Evolutionary conservation across 2,113 vertebrate genomes (phyloP).

Genomic region (Nothoprocta perdicaria): DNA sequence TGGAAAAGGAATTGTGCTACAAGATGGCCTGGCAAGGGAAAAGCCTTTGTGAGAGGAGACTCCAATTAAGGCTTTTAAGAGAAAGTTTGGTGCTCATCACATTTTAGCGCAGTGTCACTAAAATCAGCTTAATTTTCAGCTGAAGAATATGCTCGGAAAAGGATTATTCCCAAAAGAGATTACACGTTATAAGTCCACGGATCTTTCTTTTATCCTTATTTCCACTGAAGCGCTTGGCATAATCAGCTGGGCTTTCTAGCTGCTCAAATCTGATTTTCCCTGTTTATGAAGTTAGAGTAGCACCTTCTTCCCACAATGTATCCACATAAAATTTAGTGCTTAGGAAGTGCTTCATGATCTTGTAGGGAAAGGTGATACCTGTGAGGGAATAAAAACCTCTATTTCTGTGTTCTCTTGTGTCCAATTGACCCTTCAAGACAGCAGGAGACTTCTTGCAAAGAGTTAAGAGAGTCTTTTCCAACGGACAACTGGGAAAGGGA

Average conservation of each 20-base stretch:
- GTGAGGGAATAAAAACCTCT: background rate
- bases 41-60: background rate
- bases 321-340: background rate
- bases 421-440: background rate
- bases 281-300: background rate
- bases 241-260: background rate
- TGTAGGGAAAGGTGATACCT: background rate
- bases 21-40: background rate
- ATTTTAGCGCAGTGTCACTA: background rate
- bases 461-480: background rate
- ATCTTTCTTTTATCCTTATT: background rate
- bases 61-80: background rate
- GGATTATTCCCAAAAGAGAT: background rate
- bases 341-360: background rate
- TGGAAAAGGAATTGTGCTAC: background rate
- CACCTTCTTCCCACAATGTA: background rate
- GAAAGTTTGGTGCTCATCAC: background rate
- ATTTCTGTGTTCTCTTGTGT: background rate
- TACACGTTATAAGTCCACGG: background rate
- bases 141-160: background rate
- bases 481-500: background rate
- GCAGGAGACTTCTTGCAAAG: background rate
- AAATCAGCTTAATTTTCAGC: slow-evolving; percentile 12
- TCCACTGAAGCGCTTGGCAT: background rate
- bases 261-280: background rate